These are phyloP conservation scores for Camponotus floridanus DNA, from an alignment of 1,140 invertebrate genomes.

Conservation along the genomic window DNA sequence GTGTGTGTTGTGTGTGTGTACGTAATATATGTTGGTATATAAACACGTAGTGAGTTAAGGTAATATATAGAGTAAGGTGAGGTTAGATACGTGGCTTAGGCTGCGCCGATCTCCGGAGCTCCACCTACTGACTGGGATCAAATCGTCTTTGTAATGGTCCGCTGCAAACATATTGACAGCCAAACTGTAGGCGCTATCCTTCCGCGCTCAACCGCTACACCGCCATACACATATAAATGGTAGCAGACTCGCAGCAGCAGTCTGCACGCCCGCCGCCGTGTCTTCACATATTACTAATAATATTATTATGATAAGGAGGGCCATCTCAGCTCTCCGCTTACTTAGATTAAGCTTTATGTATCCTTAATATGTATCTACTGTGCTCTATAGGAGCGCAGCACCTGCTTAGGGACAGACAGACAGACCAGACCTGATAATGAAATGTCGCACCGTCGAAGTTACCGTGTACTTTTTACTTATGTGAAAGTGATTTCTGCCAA, in stretches of 20 bases:
- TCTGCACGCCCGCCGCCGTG: slow-evolving; percentile 40
- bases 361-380: slow-evolving; percentile 71
- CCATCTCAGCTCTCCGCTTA: slow-evolving; percentile 68
- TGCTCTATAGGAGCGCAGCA: slow-evolving; percentile 61
- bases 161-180: slow-evolving; percentile 86
- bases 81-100: slow-evolving; percentile 87
- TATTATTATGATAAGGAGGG: slow-evolving; percentile 54
- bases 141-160: slow-evolving; percentile 86
- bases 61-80: slow-evolving; percentile 86
- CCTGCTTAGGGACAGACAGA: slow-evolving; percentile 52
- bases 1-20: slow-evolving; percentile 80
- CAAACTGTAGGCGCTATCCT: slow-evolving; percentile 85
- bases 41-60: slow-evolving; percentile 86
- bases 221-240: slow-evolving; percentile 74
- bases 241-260: slow-evolving; percentile 71
- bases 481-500: slow-evolving; percentile 16
- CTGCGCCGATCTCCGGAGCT: slow-evolving; percentile 85
- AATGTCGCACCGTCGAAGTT: slow-evolving; percentile 57
- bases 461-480: slow-evolving; percentile 18
- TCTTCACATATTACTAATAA: slow-evolving; percentile 61
- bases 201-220: slow-evolving; percentile 78
- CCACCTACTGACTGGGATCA: slow-evolving; percentile 87
- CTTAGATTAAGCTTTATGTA: slow-evolving; percentile 69
- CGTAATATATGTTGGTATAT: slow-evolving; percentile 84
- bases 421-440: slow-evolving; percentile 64